Conservation (phyloP, 2,797 vertebrate genomes). For the Pseudotriccus pelzelni region DNA sequence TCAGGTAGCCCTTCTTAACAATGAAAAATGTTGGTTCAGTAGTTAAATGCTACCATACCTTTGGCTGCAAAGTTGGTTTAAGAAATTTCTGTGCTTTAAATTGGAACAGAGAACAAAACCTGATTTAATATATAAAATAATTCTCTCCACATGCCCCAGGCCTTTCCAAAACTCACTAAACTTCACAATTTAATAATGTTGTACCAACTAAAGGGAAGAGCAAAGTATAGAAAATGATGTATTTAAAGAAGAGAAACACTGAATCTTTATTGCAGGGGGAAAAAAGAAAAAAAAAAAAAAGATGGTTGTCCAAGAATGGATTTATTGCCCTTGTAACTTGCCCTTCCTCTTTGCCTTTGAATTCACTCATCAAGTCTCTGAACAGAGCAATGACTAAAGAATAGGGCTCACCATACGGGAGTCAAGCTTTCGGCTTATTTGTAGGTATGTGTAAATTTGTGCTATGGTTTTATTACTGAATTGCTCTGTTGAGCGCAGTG, state of each 20-base stretch:
- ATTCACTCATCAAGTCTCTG: not conserved
- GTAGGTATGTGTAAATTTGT: fast-evolving
- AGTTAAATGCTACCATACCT: not conserved
- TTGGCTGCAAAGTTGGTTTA: not conserved
- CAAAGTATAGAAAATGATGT: not conserved
- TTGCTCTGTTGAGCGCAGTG: not conserved
- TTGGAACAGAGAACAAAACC: not conserved
- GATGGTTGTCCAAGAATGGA: fast-evolving
- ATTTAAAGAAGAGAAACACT: not conserved
- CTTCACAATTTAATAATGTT: not conserved
- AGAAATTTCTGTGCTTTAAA: not conserved
- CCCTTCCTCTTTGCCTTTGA: not conserved
- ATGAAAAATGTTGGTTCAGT: not conserved
- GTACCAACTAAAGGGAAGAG: not conserved
- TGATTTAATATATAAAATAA: not conserved
- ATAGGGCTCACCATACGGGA: not conserved
- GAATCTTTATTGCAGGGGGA: not conserved
- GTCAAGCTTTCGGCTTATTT: not conserved
- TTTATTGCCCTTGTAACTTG: not conserved
- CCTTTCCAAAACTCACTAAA: not conserved
- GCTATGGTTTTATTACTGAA: not conserved
- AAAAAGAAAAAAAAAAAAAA: not conserved
- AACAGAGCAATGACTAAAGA: not conserved
- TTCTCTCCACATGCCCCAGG: not conserved
- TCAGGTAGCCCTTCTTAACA: not conserved